These are phyloP conservation scores for Babyrousa celebensis DNA, from an alignment of 2,797 vertebrate genomes.

Conservation along the genomic window DNA sequence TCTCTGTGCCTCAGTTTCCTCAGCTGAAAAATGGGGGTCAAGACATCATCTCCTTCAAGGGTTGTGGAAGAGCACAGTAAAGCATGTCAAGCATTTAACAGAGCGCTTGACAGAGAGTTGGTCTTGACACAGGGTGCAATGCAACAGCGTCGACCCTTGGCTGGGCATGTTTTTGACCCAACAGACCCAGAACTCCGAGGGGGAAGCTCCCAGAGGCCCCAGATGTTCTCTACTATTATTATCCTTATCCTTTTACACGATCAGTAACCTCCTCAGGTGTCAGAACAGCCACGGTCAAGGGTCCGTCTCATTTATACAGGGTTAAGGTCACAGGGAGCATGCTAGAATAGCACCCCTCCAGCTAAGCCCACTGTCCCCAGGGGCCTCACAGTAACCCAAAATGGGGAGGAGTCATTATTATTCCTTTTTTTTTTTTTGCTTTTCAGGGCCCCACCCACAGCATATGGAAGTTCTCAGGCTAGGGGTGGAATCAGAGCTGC, in stretches of 20 bases:
- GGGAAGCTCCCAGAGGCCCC: neutral
- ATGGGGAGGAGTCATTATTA: neutral
- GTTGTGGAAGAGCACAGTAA: neutral
- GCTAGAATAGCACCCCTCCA: neutral
- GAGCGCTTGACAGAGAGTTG: neutral
- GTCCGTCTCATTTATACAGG: neutral
- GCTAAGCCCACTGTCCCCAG: neutral
- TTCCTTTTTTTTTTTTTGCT: neutral
- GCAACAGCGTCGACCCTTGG: neutral
- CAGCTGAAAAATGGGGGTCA: neutral
- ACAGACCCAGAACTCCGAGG: neutral
- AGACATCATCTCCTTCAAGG: neutral
- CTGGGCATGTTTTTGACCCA: neutral
- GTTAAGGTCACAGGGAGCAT: neutral
- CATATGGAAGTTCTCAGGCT: too few relatives aligned
- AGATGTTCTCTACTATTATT: neutral
- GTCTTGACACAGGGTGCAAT: accelerated
- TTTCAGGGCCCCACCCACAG: too few relatives aligned
- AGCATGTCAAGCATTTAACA: neutral
- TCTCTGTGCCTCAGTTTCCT: neutral
- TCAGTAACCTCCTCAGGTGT: neutral
- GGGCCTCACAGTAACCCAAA: neutral
- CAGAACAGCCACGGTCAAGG: neutral
- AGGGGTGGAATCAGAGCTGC: too few relatives aligned
- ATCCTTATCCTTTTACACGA: too few relatives aligned